Evolutionary conservation across 2,797 vertebrate genomes (phyloP).

Genomic region (Morus bassanus): DNA sequence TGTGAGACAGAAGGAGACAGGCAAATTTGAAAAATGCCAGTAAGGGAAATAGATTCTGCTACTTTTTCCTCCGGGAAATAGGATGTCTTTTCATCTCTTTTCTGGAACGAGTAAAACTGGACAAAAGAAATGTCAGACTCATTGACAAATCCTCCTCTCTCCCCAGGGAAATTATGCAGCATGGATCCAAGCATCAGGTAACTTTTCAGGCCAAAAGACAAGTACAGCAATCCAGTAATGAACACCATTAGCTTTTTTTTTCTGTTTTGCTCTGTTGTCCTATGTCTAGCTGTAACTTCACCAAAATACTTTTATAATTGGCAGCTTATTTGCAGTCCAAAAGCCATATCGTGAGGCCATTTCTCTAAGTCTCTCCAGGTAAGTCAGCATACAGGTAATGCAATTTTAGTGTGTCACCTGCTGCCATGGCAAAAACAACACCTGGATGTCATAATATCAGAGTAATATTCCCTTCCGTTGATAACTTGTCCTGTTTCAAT

Average conservation of each 20-base stretch:
- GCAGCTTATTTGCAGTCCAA: background rate
- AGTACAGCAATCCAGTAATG: background rate
- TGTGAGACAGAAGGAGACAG: background rate
- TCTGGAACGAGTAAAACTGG: background rate
- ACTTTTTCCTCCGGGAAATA: constrained; percentile 35
- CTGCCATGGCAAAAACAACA: background rate
- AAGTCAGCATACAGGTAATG: background rate
- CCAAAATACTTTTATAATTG: background rate
- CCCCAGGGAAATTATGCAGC: constrained; percentile 10
- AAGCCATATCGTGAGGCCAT: background rate
- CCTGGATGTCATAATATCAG: background rate
- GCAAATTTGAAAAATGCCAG: constrained; percentile 4
- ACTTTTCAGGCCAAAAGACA: background rate
- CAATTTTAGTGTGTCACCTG: background rate
- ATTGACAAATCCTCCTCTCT: background rate
- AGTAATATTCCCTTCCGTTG: background rate
- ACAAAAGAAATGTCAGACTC: constrained; percentile 23
- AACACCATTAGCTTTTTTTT: background rate
- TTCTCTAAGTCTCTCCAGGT: background rate
- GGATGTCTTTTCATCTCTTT: background rate
- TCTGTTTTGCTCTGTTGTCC: background rate
- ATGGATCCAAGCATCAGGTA: background rate
- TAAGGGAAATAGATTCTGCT: constrained; percentile 6
- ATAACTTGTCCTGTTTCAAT: background rate
- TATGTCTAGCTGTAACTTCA: background rate